Percentiles rank a stretch among this genome's conserved stretches.
These are phyloP conservation scores for Beris chalybata DNA, from an alignment of 2,888 invertebrate genomes.

Conservation along the genomic window DNA sequence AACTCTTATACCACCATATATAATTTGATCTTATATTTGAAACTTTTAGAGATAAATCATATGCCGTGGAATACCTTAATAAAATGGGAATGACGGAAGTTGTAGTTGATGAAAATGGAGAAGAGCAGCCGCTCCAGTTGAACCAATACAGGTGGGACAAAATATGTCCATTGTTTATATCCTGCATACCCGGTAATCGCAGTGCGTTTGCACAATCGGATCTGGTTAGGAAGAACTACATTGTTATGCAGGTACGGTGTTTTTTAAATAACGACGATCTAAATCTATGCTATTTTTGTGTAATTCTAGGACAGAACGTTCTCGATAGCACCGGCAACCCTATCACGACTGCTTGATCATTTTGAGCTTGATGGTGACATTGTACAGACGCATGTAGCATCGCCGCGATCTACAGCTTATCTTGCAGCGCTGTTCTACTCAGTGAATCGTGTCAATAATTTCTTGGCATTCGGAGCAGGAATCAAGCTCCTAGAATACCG, in stretches of 20 bases:
- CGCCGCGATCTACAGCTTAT: constrained; percentile 78
- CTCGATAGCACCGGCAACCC: constrained; percentile 76
- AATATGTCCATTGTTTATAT: constrained; percentile 60
- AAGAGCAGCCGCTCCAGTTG: constrained; percentile 42
- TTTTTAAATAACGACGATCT: not conserved
- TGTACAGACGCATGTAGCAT: constrained; percentile 77
- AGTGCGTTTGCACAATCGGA: constrained; percentile 60
- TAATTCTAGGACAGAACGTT: constrained; percentile 71
- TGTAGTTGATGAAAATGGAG: constrained; percentile 36
- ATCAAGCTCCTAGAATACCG: constrained; percentile 63
- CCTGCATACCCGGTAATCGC: constrained; percentile 61
- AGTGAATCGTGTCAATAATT: constrained; percentile 62
- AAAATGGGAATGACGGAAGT: constrained; percentile 41
- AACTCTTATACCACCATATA: constrained; percentile 30
- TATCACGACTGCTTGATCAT: constrained; percentile 67
- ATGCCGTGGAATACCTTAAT: constrained; percentile 29
- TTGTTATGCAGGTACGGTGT: constrained; percentile 61
- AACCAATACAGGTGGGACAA: constrained; percentile 54
- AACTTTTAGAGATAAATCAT: constrained; percentile 42
- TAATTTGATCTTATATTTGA: not conserved
- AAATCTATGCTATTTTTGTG: not conserved
- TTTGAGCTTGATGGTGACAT: constrained; percentile 70
- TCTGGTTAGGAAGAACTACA: constrained; percentile 60
- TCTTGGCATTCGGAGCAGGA: constrained; percentile 67
- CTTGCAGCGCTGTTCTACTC: constrained; percentile 67